A percentile compares a stretch with the other conserved stretches of the same genome.
Evolutionary conservation across 2,113 vertebrate species (phyloP).

Genomic region (mouse (Mus musculus)): DNA sequence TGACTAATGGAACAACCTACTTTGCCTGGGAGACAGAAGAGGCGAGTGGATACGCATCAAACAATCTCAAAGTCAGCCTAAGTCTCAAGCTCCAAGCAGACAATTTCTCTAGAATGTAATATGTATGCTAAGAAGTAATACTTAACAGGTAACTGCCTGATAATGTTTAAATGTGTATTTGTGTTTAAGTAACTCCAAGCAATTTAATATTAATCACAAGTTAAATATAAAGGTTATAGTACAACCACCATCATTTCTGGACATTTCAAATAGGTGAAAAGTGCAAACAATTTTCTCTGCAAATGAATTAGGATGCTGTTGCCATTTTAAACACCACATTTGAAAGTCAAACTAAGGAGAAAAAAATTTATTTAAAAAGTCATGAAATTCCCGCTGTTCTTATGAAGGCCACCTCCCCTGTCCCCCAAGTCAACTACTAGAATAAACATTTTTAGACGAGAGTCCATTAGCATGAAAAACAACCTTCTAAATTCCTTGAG

Average conservation of each 20-base stretch:
- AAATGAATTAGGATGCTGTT: not conserved
- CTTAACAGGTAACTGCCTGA: constrained; percentile 26
- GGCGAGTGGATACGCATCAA: not conserved
- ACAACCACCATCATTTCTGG: not conserved
- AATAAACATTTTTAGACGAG: constrained; percentile 59
- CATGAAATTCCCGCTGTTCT: constrained; percentile 18
- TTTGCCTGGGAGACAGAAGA: not conserved
- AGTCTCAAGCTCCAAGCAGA: constrained; percentile 1
- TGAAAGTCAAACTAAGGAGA: constrained; percentile 61
- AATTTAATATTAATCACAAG: constrained; percentile 56
- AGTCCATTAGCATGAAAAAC: constrained; percentile 29
- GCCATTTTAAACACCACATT: constrained; percentile 30
- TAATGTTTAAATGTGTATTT: constrained; percentile 28
- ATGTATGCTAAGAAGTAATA: constrained; percentile 37
- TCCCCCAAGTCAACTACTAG: not conserved
- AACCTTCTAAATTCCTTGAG: not conserved
- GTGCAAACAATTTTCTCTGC: constrained; percentile 36
- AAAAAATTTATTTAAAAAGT: constrained; percentile 52
- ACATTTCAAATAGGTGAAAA: constrained; percentile 50
- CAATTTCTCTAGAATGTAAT: constrained; percentile 44
- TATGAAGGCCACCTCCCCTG: not conserved
- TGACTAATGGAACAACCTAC: not conserved
- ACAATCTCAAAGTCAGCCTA: constrained; percentile 37
- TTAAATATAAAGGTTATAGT: not conserved
- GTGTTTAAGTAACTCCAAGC: constrained; percentile 40